Conservation (phyloP, 1,140 invertebrate species). For the Pemphigus obesinymphae region DNA sequence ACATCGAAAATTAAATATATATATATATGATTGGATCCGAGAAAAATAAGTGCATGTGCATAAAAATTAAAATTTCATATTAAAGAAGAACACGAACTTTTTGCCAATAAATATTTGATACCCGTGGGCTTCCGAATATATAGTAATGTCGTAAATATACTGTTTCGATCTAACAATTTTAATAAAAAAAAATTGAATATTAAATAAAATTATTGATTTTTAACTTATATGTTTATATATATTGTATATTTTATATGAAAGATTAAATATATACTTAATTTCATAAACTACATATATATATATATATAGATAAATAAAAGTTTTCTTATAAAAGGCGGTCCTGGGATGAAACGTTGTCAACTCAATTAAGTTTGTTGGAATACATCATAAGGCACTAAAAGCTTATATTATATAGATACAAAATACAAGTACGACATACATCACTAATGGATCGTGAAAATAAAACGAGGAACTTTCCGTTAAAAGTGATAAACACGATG, state of each 20-base stretch:
- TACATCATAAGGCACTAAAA: neutral
- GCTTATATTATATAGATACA: neutral
- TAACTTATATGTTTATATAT: too few relatives aligned
- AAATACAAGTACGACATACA: neutral
- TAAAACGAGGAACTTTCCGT: neutral
- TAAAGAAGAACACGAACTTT: neutral
- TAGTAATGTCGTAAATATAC: neutral
- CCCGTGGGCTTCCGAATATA: neutral
- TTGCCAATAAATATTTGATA: neutral
- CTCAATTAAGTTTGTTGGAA: neutral
- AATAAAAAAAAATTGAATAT: too few relatives aligned
- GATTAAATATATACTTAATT: too few relatives aligned
- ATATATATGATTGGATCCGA: neutral
- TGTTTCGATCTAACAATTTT: neutral
- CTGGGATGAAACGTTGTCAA: neutral
- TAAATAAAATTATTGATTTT: too few relatives aligned
- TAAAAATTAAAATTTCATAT: neutral
- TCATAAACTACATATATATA: neutral
- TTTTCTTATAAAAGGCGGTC: neutral
- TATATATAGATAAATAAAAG: neutral
- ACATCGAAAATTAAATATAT: neutral
- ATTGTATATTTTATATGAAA: too few relatives aligned
- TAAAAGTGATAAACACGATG: neutral
- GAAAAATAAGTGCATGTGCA: neutral
- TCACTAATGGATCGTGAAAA: neutral